phyloP scores from a whole-genome alignment of 2,888 invertebrate species.

The Cryptocheilus praepositus region DNA sequence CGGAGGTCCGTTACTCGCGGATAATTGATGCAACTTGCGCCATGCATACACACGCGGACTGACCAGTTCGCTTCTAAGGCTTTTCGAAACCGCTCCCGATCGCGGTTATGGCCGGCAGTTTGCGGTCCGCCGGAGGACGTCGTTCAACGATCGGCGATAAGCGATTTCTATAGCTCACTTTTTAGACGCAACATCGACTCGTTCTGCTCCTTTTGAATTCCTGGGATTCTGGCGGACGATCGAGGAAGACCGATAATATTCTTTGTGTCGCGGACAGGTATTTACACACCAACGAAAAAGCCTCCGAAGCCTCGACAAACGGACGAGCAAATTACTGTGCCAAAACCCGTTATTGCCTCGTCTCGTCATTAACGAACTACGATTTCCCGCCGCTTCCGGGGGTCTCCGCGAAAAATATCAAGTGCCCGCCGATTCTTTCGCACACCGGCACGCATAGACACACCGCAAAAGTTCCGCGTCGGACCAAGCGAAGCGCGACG shows the following conservation, averaged over 20 bases:
- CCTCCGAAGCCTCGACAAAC: no score
- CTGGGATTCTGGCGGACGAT: conserved; percentile 8
- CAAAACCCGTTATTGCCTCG: no score
- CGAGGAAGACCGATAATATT: conserved; percentile 19
- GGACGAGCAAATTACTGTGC: no score
- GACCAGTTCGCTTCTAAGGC: conserved; percentile 10
- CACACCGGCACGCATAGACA: no score
- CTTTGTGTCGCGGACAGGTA: no score
- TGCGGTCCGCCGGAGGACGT: conserved; percentile 54
- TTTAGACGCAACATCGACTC: conserved; percentile 5
- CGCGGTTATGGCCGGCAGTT: conserved; percentile 52
- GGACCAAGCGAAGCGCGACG: no score
- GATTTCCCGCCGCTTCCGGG: no score
- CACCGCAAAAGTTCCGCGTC: no score
- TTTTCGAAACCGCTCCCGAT: conserved; percentile 42
- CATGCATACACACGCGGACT: conserved; percentile 28
- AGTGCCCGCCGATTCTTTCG: no score
- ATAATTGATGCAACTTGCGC: conserved; percentile 48
- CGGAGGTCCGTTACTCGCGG: conserved; percentile 16
- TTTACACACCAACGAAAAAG: conserved; percentile 11
- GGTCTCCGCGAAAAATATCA: no score
- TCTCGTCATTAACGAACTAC: no score
- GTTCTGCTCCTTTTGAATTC: conserved; percentile 38
- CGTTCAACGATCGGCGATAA: conserved; percentile 53
- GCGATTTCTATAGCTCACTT: conserved; percentile 43